Evolutionary conservation across 2,113 vertebrate species (phyloP).

Genomic region (Eurystomus gularis): DNA sequence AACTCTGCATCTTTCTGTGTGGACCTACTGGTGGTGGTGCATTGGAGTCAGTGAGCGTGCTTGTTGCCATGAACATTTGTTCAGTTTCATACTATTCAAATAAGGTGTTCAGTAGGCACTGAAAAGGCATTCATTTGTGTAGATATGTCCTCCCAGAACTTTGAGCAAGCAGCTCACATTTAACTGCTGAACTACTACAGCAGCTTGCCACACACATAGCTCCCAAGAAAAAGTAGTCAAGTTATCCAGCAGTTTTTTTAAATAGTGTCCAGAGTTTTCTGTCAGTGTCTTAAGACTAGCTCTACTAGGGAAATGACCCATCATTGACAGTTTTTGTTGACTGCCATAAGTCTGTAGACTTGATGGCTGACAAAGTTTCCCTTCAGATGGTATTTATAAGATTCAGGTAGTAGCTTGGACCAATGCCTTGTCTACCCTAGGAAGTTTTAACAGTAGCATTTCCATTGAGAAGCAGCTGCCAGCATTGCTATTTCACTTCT

Average conservation of each 20-base stretch:
- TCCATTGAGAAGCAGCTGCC: neutral
- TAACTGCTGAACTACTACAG: neutral
- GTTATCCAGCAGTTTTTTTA: neutral
- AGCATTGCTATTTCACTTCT: neutral
- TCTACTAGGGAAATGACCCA: neutral
- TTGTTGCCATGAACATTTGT: neutral
- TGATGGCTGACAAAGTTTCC: neutral
- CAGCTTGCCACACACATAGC: neutral
- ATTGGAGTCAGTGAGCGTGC: neutral
- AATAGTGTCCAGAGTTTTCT: neutral
- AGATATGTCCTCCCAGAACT: neutral
- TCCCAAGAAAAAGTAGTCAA: neutral
- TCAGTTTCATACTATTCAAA: neutral
- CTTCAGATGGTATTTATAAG: neutral
- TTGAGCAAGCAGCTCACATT: neutral
- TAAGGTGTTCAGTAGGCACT: neutral
- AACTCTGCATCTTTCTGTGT: neutral
- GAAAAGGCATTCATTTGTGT: neutral
- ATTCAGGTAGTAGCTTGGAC: neutral
- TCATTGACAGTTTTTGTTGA: neutral
- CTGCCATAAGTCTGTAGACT: neutral
- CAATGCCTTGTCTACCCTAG: fast-evolving
- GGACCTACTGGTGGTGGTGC: neutral
- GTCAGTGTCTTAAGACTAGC: neutral
- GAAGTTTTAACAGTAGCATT: neutral